Conservation (phyloP, 2,113 vertebrate genomes). For the Piprites chloris region DNA sequence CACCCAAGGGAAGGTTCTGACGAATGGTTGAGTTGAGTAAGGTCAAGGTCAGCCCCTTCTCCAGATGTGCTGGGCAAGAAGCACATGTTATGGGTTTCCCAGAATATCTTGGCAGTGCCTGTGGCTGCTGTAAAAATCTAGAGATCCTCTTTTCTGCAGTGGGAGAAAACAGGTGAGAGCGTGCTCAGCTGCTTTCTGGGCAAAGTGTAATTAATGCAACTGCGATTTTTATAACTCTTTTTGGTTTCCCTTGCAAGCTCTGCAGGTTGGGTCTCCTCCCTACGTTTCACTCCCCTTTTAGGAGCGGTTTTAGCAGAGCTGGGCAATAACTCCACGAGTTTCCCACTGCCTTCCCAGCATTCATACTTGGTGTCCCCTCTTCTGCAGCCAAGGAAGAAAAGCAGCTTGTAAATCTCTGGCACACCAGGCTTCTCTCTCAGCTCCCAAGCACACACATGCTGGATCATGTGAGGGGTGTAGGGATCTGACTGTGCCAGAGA, state of each 20-base stretch:
- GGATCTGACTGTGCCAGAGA: not conserved
- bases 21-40: not conserved
- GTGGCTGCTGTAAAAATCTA: not conserved
- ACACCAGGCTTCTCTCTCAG: not conserved
- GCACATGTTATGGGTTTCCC: rapidly evolving
- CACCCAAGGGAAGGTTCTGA: not conserved
- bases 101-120: not conserved
- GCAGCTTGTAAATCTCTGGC: not conserved
- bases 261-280: not conserved
- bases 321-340: not conserved
- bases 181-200: not conserved
- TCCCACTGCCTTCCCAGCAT: not conserved
- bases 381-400: not conserved
- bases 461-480: not conserved
- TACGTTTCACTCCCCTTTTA: not conserved
- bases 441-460: not conserved
- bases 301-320: not conserved
- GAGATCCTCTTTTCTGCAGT: not conserved
- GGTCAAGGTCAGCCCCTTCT: not conserved
- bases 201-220: not conserved
- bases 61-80: not conserved
- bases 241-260: rapidly evolving
- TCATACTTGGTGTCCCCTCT: rapidly evolving
- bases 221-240: not conserved
- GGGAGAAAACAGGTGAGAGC: not conserved